Conservation (phyloP, 37 sponge, comb jelly and placozoan species). For the Spongilla lacustris region DNA sequence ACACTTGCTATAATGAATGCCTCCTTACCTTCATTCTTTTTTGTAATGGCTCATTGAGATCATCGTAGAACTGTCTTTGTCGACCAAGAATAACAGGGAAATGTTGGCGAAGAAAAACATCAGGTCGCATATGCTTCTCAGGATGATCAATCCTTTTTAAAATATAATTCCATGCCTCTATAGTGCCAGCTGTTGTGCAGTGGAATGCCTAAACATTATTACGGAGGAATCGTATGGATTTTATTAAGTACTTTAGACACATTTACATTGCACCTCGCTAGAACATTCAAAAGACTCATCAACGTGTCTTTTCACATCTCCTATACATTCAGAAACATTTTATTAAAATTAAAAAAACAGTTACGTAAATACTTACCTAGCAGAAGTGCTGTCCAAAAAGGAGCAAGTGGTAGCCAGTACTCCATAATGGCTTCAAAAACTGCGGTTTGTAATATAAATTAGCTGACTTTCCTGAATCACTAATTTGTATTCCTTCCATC, state of each 20-base stretch:
- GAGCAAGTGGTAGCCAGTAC: no score
- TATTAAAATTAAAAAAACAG: not conserved
- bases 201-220: not conserved
- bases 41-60: not conserved
- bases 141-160: not conserved
- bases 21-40: not conserved
- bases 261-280: no score
- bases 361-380: no score
- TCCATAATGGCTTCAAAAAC: no score
- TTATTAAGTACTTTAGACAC: not conserved
- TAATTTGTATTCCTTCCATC: not conserved
- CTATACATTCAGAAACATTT: not conserved
- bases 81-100: not conserved
- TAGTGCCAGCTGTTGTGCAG: conserved; percentile 2
- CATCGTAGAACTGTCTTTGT: conserved; percentile 1
- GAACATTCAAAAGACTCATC: no score
- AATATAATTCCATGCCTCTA: conserved; percentile 20
- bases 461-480: not conserved
- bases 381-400: no score
- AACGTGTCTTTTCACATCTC: no score
- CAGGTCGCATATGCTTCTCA: not conserved
- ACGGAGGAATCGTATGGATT: not conserved
- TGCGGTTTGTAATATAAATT: not conserved
- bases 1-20: not conserved
- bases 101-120: not conserved